Percentiles rank a stretch among this genome's conserved stretches.
Evolutionary conservation across 1,140 invertebrate species (phyloP).

Genomic region (Brachystomella parvula): DNA sequence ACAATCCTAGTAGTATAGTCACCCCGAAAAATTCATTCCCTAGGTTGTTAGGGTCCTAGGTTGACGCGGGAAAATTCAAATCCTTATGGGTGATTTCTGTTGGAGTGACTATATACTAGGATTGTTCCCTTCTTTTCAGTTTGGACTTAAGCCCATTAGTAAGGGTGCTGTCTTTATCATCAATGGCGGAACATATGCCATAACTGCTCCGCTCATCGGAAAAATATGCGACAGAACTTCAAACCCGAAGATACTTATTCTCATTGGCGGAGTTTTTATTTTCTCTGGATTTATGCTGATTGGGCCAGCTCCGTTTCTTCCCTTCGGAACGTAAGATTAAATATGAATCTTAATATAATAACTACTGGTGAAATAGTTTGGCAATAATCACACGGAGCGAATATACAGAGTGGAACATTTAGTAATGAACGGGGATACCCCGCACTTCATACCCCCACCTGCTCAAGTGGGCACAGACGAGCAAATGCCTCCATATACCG

Average conservation of each 20-base stretch:
- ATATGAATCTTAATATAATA: conserved; percentile 36
- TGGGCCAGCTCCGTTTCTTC: conserved; percentile 65
- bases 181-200: conserved; percentile 73
- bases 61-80: background rate
- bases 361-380: too few relatives aligned
- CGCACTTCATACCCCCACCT: too few relatives aligned
- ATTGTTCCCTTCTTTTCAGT: conserved; percentile 41
- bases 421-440: too few relatives aligned
- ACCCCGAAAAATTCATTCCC: too few relatives aligned
- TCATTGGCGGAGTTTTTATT: conserved; percentile 60
- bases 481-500: too few relatives aligned
- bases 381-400: too few relatives aligned
- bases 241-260: conserved; percentile 58
- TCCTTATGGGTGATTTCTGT: background rate
- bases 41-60: background rate
- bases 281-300: conserved; percentile 58
- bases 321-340: conserved; percentile 56
- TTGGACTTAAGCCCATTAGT: conserved; percentile 61
- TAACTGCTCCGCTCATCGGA: conserved; percentile 65
- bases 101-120: conserved; percentile 13
- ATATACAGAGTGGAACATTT: too few relatives aligned
- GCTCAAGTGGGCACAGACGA: too few relatives aligned
- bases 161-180: conserved; percentile 78
- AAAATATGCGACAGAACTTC: conserved; percentile 62
- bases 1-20: too few relatives aligned